These are phyloP conservation scores for Pollimyrus isidori DNA, from an alignment of 2,113 vertebrate species.

Conservation along the genomic window DNA sequence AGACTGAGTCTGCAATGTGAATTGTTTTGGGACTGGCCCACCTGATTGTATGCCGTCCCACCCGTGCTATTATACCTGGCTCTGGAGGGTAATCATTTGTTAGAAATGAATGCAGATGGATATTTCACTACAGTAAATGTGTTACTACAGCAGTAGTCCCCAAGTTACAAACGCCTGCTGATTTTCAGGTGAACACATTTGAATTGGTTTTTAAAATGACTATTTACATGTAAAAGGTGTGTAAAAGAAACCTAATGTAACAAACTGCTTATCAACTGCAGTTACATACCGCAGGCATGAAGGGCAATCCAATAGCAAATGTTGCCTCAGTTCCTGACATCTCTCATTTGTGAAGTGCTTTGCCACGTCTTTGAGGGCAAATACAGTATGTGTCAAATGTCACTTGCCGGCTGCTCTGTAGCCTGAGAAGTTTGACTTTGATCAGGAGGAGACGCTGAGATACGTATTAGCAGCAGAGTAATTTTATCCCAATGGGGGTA, in stretches of 20 bases:
- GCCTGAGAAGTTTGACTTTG: conserved; percentile 4
- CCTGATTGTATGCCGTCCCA: not conserved
- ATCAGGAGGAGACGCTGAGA: not conserved
- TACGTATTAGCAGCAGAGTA: not conserved
- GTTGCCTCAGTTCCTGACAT: not conserved
- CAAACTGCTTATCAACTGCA: not conserved
- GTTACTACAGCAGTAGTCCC: not conserved
- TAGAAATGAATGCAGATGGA: not conserved
- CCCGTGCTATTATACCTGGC: not conserved
- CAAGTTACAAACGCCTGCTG: not conserved
- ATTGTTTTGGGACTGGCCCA: not conserved
- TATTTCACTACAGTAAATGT: not conserved
- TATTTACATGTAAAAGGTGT: not conserved
- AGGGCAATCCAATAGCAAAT: not conserved
- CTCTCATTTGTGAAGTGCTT: conserved; percentile 6
- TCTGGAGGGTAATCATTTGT: not conserved
- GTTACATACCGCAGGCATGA: not conserved
- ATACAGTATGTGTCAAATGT: not conserved
- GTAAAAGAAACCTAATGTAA: not conserved
- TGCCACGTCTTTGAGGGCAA: not conserved
- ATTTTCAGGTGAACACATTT: not conserved
- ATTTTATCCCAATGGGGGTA: not conserved
- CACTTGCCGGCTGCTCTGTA: not conserved
- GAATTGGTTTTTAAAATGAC: not conserved
- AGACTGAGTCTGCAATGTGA: not conserved